A percentile compares a stretch with the other conserved stretches of the same genome.
phyloP scores from a whole-genome alignment of 1,140 invertebrate genomes.

The Leptestheria dahalacensis region DNA sequence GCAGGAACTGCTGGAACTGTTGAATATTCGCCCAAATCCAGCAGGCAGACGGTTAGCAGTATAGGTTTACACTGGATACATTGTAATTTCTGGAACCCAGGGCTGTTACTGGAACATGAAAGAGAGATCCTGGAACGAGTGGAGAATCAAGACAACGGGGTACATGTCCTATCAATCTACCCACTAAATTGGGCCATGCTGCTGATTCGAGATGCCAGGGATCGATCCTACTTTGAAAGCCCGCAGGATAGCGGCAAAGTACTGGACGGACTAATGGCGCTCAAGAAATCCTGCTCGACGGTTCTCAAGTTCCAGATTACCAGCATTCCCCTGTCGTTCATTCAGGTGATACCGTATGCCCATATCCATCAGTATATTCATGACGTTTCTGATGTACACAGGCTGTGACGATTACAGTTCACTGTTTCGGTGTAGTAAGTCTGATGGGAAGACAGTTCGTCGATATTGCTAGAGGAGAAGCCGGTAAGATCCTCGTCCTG shows the following conservation, averaged over 20 bases:
- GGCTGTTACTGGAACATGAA: slow-evolving; percentile 1
- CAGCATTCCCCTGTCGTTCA: slow-evolving; percentile 6
- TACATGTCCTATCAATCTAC: neutral
- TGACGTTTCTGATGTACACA: neutral
- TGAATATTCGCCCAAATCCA: too few relatives aligned
- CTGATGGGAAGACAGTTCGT: slow-evolving; percentile 12
- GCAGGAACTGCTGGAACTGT: too few relatives aligned
- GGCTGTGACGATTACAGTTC: slow-evolving; percentile 12
- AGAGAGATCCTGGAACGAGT: neutral
- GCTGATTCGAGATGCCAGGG: neutral
- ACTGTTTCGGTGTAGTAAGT: slow-evolving; percentile 7
- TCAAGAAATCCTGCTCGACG: slow-evolving; percentile 8
- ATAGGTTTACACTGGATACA: too few relatives aligned
- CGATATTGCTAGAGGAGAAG: neutral
- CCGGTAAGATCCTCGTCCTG: neutral
- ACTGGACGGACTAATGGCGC: neutral
- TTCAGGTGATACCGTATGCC: slow-evolving; percentile 7
- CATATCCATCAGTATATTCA: neutral
- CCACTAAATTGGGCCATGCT: slow-evolving; percentile 4
- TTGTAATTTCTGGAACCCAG: too few relatives aligned
- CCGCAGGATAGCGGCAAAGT: neutral
- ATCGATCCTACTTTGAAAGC: neutral
- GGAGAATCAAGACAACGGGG: neutral
- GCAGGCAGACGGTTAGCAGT: too few relatives aligned
- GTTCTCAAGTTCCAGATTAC: slow-evolving; percentile 12